These are phyloP conservation scores for Orchesella flavescens DNA, from an alignment of 2,888 invertebrate genomes.

Conservation along the genomic window DNA sequence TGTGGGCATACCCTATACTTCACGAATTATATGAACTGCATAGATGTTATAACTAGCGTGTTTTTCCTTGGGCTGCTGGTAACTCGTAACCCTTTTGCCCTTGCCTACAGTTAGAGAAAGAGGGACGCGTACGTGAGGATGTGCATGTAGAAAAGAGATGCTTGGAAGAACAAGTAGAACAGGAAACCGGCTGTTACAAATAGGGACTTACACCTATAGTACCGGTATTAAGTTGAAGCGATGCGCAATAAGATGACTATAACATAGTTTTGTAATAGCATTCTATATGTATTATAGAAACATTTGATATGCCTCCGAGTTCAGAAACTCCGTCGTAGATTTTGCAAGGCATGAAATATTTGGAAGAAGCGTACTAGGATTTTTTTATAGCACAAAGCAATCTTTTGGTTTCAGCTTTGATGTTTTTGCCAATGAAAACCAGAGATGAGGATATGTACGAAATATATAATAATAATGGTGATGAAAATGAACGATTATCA, in stretches of 20 bases:
- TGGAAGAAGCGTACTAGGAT: too few relatives aligned
- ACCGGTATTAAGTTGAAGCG: neutral
- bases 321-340: slow-evolving; percentile 10
- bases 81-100: slow-evolving; percentile 48
- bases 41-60: neutral
- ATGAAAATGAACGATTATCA: too few relatives aligned
- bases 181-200: neutral
- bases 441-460: too few relatives aligned
- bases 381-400: too few relatives aligned
- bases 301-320: too few relatives aligned
- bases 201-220: neutral
- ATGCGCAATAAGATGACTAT: neutral
- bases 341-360: neutral
- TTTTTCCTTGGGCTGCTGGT: slow-evolving; percentile 5
- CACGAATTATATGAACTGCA: too few relatives aligned
- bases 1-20: neutral
- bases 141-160: neutral
- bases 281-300: too few relatives aligned
- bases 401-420: too few relatives aligned
- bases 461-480: too few relatives aligned
- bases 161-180: too few relatives aligned
- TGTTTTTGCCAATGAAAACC: too few relatives aligned
- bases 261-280: neutral
- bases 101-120: slow-evolving; percentile 18
- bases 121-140: slow-evolving; percentile 30